Conservation (phyloP, 2,113 vertebrate genomes). For the Vireo altiloquus region DNA sequence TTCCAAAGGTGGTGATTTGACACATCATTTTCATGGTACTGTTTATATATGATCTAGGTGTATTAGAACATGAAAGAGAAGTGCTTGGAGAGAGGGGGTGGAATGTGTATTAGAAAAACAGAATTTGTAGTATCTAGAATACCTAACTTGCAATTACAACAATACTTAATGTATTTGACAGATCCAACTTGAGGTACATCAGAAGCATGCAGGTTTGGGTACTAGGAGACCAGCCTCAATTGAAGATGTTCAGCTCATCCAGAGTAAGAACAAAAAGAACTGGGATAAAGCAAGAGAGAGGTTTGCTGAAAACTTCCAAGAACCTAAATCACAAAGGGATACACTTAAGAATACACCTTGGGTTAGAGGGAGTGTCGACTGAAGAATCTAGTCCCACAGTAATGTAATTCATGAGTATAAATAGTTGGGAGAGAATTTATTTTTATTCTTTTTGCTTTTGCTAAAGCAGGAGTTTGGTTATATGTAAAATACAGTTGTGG, state of each 20-base stretch:
- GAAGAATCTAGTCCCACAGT: not conserved
- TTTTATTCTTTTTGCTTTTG: constrained; percentile 47
- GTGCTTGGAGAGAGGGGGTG: rapidly evolving
- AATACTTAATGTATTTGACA: constrained; percentile 50
- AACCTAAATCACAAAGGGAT: constrained; percentile 69
- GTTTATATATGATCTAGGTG: not conserved
- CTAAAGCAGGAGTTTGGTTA: not conserved
- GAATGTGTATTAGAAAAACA: not conserved
- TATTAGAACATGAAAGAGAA: not conserved
- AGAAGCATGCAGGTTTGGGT: constrained; percentile 87
- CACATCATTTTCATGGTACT: not conserved
- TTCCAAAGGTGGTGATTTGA: not conserved
- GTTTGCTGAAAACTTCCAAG: constrained; percentile 85
- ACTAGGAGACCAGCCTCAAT: constrained; percentile 73
- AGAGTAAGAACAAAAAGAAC: constrained; percentile 86
- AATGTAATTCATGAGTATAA: constrained; percentile 2
- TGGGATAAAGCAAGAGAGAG: constrained; percentile 96
- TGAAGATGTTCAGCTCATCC: constrained; percentile 76
- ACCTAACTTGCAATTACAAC: not conserved
- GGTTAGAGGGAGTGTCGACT: constrained; percentile 72
- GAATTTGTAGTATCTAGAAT: not conserved
- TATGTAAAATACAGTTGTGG: constrained; percentile 30
- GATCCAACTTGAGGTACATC: constrained; percentile 87
- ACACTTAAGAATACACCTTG: constrained; percentile 46
- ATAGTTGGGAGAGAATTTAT: constrained; percentile 43